These are phyloP conservation scores for Laupala kohalensis DNA, from an alignment of 1,140 invertebrate species.

Conservation along the genomic window DNA sequence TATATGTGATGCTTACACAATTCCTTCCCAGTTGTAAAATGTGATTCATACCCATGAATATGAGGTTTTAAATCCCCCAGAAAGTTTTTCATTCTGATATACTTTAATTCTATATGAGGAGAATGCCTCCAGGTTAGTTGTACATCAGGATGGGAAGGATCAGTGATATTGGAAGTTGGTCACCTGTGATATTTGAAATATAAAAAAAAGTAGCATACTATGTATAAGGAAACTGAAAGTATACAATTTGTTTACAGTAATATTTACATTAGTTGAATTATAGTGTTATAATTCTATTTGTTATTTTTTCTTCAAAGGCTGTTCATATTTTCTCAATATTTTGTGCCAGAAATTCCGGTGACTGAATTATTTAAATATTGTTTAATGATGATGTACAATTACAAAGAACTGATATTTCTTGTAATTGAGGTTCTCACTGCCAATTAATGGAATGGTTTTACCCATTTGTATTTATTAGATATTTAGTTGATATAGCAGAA, in stretches of 20 bases:
- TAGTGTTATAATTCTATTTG: too few relatives aligned
- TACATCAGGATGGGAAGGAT: not conserved
- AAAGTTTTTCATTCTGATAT: not conserved
- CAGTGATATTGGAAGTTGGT: not conserved
- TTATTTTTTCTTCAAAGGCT: not conserved
- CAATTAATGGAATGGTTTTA: not conserved
- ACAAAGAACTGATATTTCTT: not conserved
- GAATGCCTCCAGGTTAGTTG: not conserved
- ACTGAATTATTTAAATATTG: not conserved
- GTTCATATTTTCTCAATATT: not conserved
- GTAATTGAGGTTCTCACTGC: not conserved
- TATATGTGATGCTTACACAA: not conserved
- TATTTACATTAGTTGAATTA: not conserved
- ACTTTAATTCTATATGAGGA: too few relatives aligned
- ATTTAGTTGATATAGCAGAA: not conserved
- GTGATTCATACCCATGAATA: not conserved
- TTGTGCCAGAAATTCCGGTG: not conserved
- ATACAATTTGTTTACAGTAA: not conserved
- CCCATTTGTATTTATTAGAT: not conserved
- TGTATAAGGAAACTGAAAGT: not conserved
- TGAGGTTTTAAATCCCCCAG: not conserved
- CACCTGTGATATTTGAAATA: not conserved
- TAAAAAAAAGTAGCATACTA: not conserved
- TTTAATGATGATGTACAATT: not conserved
- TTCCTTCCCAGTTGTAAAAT: not conserved